Evolutionary conservation across 2,797 vertebrate species (phyloP), one percentile per base, ranked within the genome.

Genomic region (Emydoidea blandingii): DNA sequence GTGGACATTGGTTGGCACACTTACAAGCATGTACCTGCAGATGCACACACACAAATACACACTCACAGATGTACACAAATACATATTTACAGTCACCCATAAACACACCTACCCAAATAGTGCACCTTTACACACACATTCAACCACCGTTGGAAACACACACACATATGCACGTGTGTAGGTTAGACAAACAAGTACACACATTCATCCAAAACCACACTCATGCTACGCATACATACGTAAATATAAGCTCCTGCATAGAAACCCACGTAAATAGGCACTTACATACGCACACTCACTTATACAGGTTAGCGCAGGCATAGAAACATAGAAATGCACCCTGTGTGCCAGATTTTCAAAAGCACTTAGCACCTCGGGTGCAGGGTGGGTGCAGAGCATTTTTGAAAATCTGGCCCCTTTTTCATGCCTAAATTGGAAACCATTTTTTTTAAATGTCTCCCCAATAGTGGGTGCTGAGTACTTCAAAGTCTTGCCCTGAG

Each of bases 111-210:
- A 41, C 74, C 49, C 19, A 44, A 29, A 47, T 31, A 31, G 44
- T 78, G 74, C 44, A 31, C 44, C 3, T 78, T 47, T 47, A 44
- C 23, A 7, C 74, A 78, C 21, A 25, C 37, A 23, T 25, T 54
- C 54, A 25, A 25, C 54, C 54, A 25, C 5, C 18, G 3, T 21
- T 68, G 65, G 65, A n/a, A 0, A 0, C 1, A 41, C 54, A 21
- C 37, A 18, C 23, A 47, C n/a, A 2, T 0, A 1, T 12, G 6
- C 50, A 41, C 53, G 0, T 0, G 19, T 68, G n/a, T 37, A 21
- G 65, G 68, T 47, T 68, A 47, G 27, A 47, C 83, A 52, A 54
- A 65, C 23, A 1, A 47, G 12, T 68, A 0, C 4, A 0, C 81
- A 34, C 31, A 16, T 37, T 29, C 37, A 44, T 34, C 31, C 49